Base-by-base conservation (phyloP, 2,797 vertebrate species). In the Morelia viridis region DNA sequence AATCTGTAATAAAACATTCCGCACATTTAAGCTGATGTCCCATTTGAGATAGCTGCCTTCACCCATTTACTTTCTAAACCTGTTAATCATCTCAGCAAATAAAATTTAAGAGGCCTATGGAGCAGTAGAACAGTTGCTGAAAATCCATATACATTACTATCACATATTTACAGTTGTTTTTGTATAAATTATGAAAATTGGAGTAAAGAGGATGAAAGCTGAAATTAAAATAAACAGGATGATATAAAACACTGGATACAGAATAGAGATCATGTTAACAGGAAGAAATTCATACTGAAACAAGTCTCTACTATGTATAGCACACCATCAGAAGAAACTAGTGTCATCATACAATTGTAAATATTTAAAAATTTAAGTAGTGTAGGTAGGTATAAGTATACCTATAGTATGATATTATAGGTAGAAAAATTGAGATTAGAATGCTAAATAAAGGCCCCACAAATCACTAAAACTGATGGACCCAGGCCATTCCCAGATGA, bases 1-100 rank as follows among this genome's bases (percentile, higher is more conserved):
- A 90, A 89, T 83, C 35, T 91, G 76, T 90, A 85, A 93, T 90
- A 46, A 91, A 88, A 89, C 76, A 94, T 91, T 86, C 60, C 87
- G 61, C 57, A 53, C n/a, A 80, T 80, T 58, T 85, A 28, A 5
- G 3, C 46, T 15, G 56, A 85, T 85, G 10, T 92, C 60, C 86
- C 56, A 87, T 83, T 93, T 90, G 1, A 90, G 22, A 90, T 57
- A 80, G 31, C 35, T n/a, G 88, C 0, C 6, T 64, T 61, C 5
- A 64, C 26, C 71, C 19, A 31, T 19, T 85, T 88, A 62, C n/a
- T 71, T 92, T 65, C 65, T 80, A 13, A 53, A 46, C 65, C 46
- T 61, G 26, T 83, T 89, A 86, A 92, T 86, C 24, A 58, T 91
- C 92, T 91, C 35, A 65, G 58, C 28, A 76, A 91, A 92, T 80